A percentile compares a stretch with the other conserved stretches of the same genome.
Conservation (phyloP, 2,888 invertebrate species). For the Epicampocera succincta region DNA sequence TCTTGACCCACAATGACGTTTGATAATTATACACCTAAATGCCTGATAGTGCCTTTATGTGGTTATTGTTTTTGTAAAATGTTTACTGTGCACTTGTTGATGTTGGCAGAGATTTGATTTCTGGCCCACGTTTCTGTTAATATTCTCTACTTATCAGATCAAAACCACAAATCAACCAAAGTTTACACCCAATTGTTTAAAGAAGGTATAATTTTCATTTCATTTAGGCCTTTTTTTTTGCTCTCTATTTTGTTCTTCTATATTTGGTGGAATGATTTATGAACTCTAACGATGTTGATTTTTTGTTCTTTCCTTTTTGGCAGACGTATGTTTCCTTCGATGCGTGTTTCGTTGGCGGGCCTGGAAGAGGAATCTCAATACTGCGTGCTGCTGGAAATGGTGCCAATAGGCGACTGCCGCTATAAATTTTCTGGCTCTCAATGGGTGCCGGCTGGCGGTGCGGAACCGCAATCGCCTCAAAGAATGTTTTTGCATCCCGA, state of each 20-base stretch:
- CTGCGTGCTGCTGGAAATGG: slow-evolving; percentile 90
- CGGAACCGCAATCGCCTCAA: slow-evolving; percentile 90
- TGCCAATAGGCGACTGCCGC: slow-evolving; percentile 88
- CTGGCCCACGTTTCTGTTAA: slow-evolving; percentile 16
- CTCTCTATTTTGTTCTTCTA: slow-evolving; percentile 58
- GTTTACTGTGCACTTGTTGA: slow-evolving; percentile 45
- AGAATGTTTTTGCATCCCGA: slow-evolving; percentile 93
- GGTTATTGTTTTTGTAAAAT: background rate
- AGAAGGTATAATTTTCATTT: slow-evolving; percentile 54
- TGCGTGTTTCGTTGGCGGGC: slow-evolving; percentile 89
- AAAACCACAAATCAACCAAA: slow-evolving; percentile 77
- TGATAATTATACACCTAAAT: slow-evolving; percentile 56
- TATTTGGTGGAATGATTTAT: slow-evolving; percentile 73
- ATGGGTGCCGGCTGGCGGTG: slow-evolving; percentile 93
- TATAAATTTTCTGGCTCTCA: slow-evolving; percentile 92
- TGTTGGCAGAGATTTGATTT: slow-evolving; percentile 26
- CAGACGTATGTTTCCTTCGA: slow-evolving; percentile 96
- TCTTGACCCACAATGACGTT: slow-evolving; percentile 53
- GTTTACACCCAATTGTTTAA: slow-evolving; percentile 73
- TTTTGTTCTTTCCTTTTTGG: background rate
- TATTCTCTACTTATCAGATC: slow-evolving; percentile 37
- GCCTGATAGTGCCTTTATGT: slow-evolving; percentile 3
- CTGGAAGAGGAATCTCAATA: slow-evolving; percentile 91
- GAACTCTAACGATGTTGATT: slow-evolving; percentile 17
- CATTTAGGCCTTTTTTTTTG: slow-evolving; percentile 23